Conservation (phyloP, 2,888 invertebrate species). For the Patella depressa region DNA sequence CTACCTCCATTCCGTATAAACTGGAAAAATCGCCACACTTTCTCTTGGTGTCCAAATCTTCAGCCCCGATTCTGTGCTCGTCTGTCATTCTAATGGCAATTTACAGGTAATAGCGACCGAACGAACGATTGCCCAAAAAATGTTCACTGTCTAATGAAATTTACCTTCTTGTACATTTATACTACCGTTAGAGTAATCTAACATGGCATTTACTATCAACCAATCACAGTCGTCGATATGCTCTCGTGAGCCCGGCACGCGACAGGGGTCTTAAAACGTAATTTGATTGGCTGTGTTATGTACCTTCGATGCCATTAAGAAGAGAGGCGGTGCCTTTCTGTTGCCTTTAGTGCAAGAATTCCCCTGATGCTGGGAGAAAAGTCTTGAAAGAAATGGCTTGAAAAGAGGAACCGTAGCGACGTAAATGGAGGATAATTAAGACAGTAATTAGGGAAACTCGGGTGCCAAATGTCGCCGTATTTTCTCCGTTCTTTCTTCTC, state of each 20-base stretch:
- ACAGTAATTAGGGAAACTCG: neutral
- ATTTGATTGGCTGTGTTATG: conserved; percentile 25
- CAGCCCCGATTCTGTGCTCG: conserved; percentile 65
- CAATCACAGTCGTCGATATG: conserved; percentile 39
- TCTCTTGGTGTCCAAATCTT: conserved; percentile 70
- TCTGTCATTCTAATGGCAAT: conserved; percentile 56
- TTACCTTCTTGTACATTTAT: conserved; percentile 47
- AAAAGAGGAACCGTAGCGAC: conserved; percentile 6
- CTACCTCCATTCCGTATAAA: conserved; percentile 80
- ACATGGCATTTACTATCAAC: conserved; percentile 27
- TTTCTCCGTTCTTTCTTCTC: neutral
- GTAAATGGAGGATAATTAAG: neutral
- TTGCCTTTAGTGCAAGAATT: neutral
- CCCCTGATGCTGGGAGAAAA: neutral
- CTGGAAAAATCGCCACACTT: conserved; percentile 88
- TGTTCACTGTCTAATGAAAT: conserved; percentile 53
- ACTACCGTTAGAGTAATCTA: conserved; percentile 20
- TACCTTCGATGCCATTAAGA: conserved; percentile 22
- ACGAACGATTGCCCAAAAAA: conserved; percentile 32
- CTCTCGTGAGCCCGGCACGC: conserved; percentile 12
- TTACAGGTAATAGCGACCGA: neutral
- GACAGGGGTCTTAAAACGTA: neutral
- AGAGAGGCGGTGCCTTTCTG: conserved; percentile 25
- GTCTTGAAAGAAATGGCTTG: conserved; percentile 3
- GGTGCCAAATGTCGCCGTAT: neutral